A percentile compares a stretch with the other conserved stretches of the same genome.
phyloP scores from a whole-genome alignment of 2,888 invertebrate species.

The Glyphotaelius pellucidus region DNA sequence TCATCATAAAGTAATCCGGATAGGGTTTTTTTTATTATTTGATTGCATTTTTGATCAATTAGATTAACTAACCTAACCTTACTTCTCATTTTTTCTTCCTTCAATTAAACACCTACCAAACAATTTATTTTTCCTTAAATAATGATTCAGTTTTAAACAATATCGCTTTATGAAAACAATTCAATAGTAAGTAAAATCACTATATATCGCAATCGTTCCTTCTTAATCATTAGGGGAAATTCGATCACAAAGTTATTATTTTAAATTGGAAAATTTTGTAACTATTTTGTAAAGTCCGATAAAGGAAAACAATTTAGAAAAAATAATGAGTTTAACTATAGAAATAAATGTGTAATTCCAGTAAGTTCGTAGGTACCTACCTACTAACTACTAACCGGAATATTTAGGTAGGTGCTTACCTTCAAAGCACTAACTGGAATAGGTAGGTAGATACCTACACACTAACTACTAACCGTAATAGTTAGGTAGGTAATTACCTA shows the following conservation, averaged over 20 bases:
- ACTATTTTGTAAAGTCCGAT: not conserved
- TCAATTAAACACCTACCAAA: no score
- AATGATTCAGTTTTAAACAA: not conserved
- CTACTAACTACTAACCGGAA: not conserved
- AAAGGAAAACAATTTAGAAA: constrained; percentile 2
- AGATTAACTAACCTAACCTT: no score
- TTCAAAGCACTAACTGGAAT: no score
- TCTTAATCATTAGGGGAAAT: not conserved
- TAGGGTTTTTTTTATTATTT: no score
- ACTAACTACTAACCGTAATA: no score
- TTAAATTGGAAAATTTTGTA: not conserved
- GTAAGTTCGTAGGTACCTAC: not conserved
- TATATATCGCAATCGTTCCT: not conserved
- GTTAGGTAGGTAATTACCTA: no score
- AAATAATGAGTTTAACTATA: not conserved
- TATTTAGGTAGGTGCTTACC: no score
- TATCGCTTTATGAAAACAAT: not conserved
- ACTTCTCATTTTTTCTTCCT: no score
- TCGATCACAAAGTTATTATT: constrained; percentile 2
- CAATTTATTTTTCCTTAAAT: no score
- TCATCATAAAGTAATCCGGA: no score
- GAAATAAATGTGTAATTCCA: not conserved
- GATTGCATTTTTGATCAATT: no score
- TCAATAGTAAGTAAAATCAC: not conserved
- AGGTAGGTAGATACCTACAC: no score